Evolutionary conservation across 1,140 invertebrate genomes (phyloP), one percentile per base, ranked within the genome.

Genomic region (Armadillidium nasatum): DNA sequence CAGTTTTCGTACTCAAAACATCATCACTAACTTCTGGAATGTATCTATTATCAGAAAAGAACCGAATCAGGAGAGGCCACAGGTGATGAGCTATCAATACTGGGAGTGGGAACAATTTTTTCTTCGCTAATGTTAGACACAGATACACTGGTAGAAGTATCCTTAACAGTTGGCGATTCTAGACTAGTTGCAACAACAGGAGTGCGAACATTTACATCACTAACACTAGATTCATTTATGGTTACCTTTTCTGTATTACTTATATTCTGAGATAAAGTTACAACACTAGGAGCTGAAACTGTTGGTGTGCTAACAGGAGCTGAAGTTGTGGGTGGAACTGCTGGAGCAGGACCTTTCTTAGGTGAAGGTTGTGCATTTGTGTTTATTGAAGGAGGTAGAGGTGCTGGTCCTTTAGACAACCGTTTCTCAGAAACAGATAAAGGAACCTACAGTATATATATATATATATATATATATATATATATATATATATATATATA

Each of bases 291-390:
- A 0, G 73, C 10, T 22, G 66, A 19, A n/a, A 44, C 33, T n/a
- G 76, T 75, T 74, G 71, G 46, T 60, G 70, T 22, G 54, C 68
- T 67, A 76, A 44, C 50, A 21, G 77, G 22, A 33, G 72, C n/a
- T 33, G 70, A 69, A 44, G 71, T 60, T 43, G 76, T 50, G 45
- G 80, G 67, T n/a, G 80, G 80, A 67, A 73, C 78, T 73, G 80
- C 77, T 23, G 80, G 80, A 67, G 80, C 80, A 75, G 80, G 80
- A 44, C 80, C 80, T 76, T 81, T 81, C 71, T 81, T 81, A 44
- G 77, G 71, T 54, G 79, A 75, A 50, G 76, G 60, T 44, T 71
- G 74, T 23, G 74, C 60, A 46, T 66, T 79, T 44, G 78, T 76
- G 66, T 43, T 60, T 54, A 60, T 70, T 67, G 74, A 67, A 46